Conservation (phyloP, 30 jellyfish, hydroid and myxozoan genomes). For the Chrysaora quinquecirrha region DNA sequence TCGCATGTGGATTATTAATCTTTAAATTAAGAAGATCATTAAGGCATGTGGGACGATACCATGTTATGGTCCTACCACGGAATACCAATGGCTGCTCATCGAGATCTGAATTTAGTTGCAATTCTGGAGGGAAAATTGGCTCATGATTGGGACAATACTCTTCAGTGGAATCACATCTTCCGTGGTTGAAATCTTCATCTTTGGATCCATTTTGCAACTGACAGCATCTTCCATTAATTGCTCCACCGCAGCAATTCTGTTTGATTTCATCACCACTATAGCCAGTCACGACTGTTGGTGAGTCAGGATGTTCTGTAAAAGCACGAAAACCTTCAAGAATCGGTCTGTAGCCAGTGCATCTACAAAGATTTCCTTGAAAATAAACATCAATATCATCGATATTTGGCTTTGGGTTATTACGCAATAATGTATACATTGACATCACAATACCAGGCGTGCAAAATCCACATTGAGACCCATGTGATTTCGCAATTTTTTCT, state of each 20-base stretch:
- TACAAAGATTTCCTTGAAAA: too few relatives aligned
- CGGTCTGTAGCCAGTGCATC: slow-evolving; percentile 70
- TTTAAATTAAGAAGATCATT: not conserved
- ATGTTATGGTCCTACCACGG: too few relatives aligned
- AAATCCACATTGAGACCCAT: too few relatives aligned
- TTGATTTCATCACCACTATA: slow-evolving; percentile 3
- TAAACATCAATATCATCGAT: slow-evolving; percentile 44
- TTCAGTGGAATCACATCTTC: slow-evolving; percentile 8
- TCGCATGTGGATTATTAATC: slow-evolving; percentile 11
- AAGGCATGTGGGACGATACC: slow-evolving; percentile 13
- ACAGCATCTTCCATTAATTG: slow-evolving; percentile 45
- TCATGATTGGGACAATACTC: too few relatives aligned
- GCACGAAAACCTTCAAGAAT: slow-evolving; percentile 62
- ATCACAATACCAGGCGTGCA: too few relatives aligned
- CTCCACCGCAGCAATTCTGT: not conserved
- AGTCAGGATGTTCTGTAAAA: slow-evolving; percentile 16
- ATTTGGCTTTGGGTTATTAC: slow-evolving; percentile 34
- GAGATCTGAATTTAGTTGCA: not conserved
- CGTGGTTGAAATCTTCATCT: not conserved
- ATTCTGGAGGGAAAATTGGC: too few relatives aligned
- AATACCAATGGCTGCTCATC: not conserved
- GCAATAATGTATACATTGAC: too few relatives aligned
- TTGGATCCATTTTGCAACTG: slow-evolving; percentile 4
- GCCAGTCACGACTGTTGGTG: not conserved
- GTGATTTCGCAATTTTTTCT: too few relatives aligned